Evolutionary conservation across 2,888 invertebrate genomes (phyloP).

Genomic region (Mythimna loreyi): DNA sequence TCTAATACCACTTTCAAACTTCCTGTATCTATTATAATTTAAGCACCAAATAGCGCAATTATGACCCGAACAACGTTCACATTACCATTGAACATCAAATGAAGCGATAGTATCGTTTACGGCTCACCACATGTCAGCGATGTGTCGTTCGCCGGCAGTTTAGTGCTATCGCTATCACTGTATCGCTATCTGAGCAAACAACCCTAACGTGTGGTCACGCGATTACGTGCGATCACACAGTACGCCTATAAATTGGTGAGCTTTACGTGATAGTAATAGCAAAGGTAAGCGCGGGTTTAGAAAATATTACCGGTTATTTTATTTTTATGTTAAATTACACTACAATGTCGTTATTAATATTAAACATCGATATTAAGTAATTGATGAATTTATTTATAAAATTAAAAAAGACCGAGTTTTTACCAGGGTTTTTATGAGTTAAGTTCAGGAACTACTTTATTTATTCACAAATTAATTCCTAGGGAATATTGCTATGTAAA

Average conservation of each 20-base stretch:
- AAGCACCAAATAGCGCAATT: not conserved
- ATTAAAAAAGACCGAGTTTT: too few species aligned
- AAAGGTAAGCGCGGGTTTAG: not conserved
- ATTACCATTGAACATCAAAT: slow-evolving; percentile 32
- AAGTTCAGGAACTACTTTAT: too few species aligned
- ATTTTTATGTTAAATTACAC: too few species aligned
- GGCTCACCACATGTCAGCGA: slow-evolving; percentile 18
- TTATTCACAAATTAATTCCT: too few species aligned
- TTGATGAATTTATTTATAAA: too few species aligned
- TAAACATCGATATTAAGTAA: too few species aligned
- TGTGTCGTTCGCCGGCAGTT: slow-evolving; percentile 24
- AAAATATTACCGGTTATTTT: not conserved
- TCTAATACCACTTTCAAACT: too few species aligned
- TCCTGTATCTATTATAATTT: not conserved
- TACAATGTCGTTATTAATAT: too few species aligned
- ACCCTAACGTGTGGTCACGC: slow-evolving; percentile 36
- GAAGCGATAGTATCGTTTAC: slow-evolving; percentile 36
- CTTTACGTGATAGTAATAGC: slow-evolving; percentile 18
- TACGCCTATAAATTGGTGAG: slow-evolving; percentile 5
- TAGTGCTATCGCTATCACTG: slow-evolving; percentile 21
- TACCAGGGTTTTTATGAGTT: too few species aligned
- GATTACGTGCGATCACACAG: slow-evolving; percentile 46
- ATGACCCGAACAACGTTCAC: not conserved
- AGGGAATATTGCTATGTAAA: too few species aligned
- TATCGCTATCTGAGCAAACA: slow-evolving; percentile 49